Conservation (phyloP, 2,888 invertebrate species). For the Hypercompe scribonia region DNA sequence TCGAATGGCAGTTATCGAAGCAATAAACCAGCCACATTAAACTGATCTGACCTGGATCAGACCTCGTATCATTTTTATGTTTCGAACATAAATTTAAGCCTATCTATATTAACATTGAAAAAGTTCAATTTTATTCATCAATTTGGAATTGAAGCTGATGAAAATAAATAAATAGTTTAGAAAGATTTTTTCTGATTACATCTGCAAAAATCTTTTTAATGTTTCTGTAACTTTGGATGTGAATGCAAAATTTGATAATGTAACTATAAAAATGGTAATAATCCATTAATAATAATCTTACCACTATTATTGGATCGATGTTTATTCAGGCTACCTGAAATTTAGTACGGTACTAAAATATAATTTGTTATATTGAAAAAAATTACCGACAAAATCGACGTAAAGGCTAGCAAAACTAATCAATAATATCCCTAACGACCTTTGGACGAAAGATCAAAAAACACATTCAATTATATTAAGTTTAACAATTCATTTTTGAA, state of each 20-base stretch:
- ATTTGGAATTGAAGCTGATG: slow-evolving; percentile 26
- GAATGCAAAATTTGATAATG: not conserved
- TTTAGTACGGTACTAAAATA: too few species aligned
- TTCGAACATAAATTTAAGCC: slow-evolving; percentile 46
- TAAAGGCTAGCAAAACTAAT: too few species aligned
- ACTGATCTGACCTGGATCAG: slow-evolving; percentile 49
- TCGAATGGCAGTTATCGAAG: slow-evolving; percentile 62
- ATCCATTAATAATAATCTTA: too few species aligned
- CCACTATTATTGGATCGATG: too few species aligned
- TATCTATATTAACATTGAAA: slow-evolving; percentile 37
- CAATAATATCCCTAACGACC: too few species aligned
- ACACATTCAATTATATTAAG: too few species aligned
- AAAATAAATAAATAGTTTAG: slow-evolving; percentile 22
- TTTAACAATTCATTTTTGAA: not conserved
- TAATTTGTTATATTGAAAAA: not conserved
- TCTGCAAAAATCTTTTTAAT: not conserved
- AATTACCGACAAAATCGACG: not conserved
- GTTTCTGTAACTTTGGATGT: not conserved
- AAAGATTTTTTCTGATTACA: not conserved
- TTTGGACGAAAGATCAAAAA: not conserved
- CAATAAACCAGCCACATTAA: slow-evolving; percentile 60
- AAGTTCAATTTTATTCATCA: slow-evolving; percentile 34
- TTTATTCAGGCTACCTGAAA: too few species aligned
- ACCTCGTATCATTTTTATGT: slow-evolving; percentile 65
- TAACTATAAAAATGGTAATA: too few species aligned